Base-by-base conservation (phyloP, 2,113 vertebrate genomes). In the Grammomys dolichurus region DNA sequence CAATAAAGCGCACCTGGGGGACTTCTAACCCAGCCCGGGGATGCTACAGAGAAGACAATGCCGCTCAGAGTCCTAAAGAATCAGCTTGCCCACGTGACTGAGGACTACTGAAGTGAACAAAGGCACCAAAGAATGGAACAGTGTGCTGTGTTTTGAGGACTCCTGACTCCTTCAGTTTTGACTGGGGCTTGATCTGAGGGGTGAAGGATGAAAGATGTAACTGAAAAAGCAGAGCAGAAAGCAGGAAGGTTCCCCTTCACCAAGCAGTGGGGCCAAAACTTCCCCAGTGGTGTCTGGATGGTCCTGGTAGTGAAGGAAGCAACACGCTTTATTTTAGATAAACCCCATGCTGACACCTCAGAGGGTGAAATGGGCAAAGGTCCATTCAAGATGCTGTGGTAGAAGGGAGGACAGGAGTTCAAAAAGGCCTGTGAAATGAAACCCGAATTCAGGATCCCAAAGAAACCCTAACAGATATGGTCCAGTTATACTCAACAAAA, bases 261-360 rank as follows among this genome's bases (percentile, higher is more conserved):
- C 54, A 60, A 31, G 63, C 7, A 40, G n/a, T n/a, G 10, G n/a
- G n/a, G n/a, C 14, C 4, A 13, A 60, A 43, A 8, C 80, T 60
- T 28, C 6, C 80, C 56, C 56, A 60, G 54, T 16, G 56, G 60
- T 20, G 4, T 46, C 43, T 56, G 6, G 12, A 54, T 92, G 11
- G 33, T 31, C 31, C n/a, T 51, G 67, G 89, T 92, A 95, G 75
- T n/a, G 13, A 92, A 96, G 28, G 14, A 63, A 80, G 77, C 56
- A 93, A 88, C 31, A 70, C 48, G 28, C 48, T 88, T 40, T 77
- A 88, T 72, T 95, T 82, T 77, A 92, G 65, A 67, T 90, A 46
- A 92, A 72, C 51, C 24, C 28, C 67, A 43, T 22, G 65, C 46
- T 60, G n/a, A n/a, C 77, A 36, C 46, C 28, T 75, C 70, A 75